phyloP scores from a whole-genome alignment of 2,113 vertebrate species.

The Sterna hirundo region DNA sequence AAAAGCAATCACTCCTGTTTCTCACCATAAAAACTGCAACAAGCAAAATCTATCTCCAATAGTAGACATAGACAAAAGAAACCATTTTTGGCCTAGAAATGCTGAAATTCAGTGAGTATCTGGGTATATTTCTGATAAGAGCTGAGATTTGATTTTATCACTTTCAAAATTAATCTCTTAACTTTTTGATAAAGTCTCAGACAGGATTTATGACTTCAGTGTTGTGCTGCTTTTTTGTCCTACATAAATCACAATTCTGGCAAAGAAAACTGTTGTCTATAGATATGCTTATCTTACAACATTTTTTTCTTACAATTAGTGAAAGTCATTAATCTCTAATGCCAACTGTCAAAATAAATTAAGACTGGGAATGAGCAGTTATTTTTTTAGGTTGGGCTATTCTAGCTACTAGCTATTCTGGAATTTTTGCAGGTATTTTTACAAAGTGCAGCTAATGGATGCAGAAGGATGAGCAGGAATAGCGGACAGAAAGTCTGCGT shows the following conservation, averaged over 20 bases:
- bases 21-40: neutral
- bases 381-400: neutral
- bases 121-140: neutral
- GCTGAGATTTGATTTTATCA: neutral
- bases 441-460: neutral
- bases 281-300: neutral
- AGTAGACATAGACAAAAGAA: neutral
- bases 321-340: neutral
- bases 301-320: neutral
- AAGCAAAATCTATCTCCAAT: neutral
- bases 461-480: neutral
- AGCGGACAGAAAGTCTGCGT: neutral
- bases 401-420: neutral
- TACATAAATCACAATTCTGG: neutral
- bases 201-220: neutral
- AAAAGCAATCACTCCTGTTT: neutral
- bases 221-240: neutral
- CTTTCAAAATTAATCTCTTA: neutral
- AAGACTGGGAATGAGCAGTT: neutral
- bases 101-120: neutral
- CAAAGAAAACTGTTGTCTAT: neutral
- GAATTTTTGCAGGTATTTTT: neutral
- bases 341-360: neutral
- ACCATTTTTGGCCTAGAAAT: neutral
- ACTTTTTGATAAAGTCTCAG: neutral